Conservation (phyloP, 1,140 invertebrate genomes). For the Ips nitidus region DNA sequence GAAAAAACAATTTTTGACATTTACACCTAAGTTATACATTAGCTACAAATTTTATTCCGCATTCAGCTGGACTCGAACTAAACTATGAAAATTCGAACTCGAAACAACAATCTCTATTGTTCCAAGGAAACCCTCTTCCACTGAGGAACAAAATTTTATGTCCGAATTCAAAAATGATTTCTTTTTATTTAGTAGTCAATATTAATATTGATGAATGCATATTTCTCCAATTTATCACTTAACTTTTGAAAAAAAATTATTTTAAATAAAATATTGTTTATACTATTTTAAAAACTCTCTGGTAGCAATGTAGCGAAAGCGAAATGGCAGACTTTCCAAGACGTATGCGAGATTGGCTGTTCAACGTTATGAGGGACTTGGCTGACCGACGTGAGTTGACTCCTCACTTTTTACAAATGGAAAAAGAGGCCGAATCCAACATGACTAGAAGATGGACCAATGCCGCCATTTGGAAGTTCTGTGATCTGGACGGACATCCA, state of each 20-base stretch:
- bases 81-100: too few relatives aligned
- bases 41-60: too few relatives aligned
- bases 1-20: too few relatives aligned
- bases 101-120: too few relatives aligned
- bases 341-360: conserved; percentile 95
- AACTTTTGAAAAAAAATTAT: not conserved
- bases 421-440: conserved; percentile 84
- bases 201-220: not conserved
- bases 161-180: too few relatives aligned
- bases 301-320: conserved; percentile 71
- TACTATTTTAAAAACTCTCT: not conserved
- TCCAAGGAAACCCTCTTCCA: too few relatives aligned
- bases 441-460: conserved; percentile 82
- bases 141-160: too few relatives aligned
- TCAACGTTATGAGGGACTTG: conserved; percentile 93
- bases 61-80: too few relatives aligned
- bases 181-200: too few relatives aligned
- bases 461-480: conserved; percentile 96
- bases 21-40: too few relatives aligned
- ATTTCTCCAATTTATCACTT: not conserved
- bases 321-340: conserved; percentile 90
- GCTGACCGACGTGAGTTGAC: conserved; percentile 85
- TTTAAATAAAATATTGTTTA: not conserved
- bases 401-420: conserved; percentile 82
- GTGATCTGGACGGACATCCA: conserved; percentile 86